These are phyloP conservation scores for Petrocephalus microphthalmus DNA, from an alignment of 2,113 vertebrate species.

Conservation along the genomic window DNA sequence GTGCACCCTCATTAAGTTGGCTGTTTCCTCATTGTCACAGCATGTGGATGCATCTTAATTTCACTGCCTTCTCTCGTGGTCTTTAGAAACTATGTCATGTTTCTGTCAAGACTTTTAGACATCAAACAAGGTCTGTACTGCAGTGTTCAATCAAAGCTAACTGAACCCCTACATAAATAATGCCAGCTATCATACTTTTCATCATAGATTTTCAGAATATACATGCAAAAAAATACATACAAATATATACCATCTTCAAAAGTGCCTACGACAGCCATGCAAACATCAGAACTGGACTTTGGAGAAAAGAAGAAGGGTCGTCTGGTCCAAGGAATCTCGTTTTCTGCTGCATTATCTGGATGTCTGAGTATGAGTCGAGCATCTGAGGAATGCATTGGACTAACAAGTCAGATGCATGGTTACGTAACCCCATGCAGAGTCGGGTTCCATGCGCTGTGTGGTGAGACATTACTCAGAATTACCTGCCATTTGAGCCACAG, in stretches of 20 bases:
- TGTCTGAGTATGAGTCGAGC: neutral
- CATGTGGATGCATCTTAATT: neutral
- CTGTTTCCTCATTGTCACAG: neutral
- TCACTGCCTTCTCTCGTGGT: neutral
- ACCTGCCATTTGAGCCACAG: neutral
- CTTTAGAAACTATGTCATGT: neutral
- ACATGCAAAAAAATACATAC: neutral
- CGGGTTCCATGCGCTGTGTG: neutral
- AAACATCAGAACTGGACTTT: neutral
- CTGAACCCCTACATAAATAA: neutral
- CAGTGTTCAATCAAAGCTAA: neutral
- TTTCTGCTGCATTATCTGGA: neutral
- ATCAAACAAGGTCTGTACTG: neutral
- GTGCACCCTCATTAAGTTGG: neutral
- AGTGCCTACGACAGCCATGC: neutral
- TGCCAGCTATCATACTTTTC: neutral
- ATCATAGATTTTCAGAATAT: neutral
- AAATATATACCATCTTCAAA: neutral
- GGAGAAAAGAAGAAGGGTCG: neutral
- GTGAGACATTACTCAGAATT: neutral
- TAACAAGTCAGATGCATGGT: neutral
- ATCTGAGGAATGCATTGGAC: neutral
- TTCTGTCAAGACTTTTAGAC: neutral
- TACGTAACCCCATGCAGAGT: neutral
- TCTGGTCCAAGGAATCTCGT: neutral